Conservation (phyloP, 2,888 invertebrate species). For the Drosophila bunnanda region DNA sequence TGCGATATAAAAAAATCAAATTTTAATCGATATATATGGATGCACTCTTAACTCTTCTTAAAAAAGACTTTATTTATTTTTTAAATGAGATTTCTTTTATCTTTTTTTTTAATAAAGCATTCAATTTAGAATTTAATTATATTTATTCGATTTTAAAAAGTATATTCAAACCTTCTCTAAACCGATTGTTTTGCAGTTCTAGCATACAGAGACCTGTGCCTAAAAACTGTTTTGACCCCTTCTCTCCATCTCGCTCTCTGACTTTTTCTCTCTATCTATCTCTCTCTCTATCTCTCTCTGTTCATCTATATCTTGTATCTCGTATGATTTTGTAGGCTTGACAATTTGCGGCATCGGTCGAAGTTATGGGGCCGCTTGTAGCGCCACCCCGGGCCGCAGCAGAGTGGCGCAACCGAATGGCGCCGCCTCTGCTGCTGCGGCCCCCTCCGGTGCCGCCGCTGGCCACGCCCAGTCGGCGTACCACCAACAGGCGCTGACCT, state of each 20-base stretch:
- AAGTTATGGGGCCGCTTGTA: conserved; percentile 84
- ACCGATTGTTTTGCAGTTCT: conserved; percentile 25
- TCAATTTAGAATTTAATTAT: background rate
- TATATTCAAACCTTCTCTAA: too few species aligned
- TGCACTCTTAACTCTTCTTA: too few species aligned
- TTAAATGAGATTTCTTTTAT: too few species aligned
- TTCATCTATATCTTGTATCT: conserved; percentile 68
- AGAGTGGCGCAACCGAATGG: conserved; percentile 66
- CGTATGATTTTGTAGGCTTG: conserved; percentile 83
- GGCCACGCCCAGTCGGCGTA: conserved; percentile 77
- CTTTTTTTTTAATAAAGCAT: background rate
- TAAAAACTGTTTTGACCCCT: conserved; percentile 23
- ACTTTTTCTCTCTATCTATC: conserved; percentile 37
- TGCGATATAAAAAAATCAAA: background rate
- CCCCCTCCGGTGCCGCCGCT: conserved; percentile 64
- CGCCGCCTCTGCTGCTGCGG: conserved; percentile 70
- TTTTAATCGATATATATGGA: too few species aligned
- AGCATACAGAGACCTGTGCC: conserved; percentile 3
- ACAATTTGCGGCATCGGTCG: conserved; percentile 85
- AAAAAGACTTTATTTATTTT: background rate
- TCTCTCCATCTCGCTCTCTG: conserved; percentile 50
- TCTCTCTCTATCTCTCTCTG: conserved; percentile 36
- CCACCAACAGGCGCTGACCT: conserved; percentile 81
- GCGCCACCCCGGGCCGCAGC: conserved; percentile 82
- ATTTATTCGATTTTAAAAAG: fast-evolving